These are phyloP conservation scores for Morone saxatilis DNA, from an alignment of 2,113 vertebrate genomes.

Conservation along the genomic window DNA sequence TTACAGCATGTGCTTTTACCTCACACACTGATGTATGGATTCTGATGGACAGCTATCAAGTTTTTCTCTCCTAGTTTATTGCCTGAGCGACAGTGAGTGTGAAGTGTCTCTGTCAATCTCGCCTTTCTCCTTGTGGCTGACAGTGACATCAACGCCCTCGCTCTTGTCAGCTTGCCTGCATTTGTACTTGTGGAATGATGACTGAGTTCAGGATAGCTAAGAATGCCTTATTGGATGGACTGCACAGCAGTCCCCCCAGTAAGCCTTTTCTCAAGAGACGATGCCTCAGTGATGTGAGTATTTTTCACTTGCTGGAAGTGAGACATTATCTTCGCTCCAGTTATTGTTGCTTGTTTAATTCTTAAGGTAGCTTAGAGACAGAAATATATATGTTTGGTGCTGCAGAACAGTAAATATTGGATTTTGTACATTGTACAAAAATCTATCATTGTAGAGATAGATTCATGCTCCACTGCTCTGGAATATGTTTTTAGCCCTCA, in stretches of 20 bases:
- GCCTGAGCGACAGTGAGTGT: constrained; percentile 37
- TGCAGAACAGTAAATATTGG: not conserved
- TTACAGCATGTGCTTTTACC: constrained; percentile 34
- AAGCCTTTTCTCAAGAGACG: constrained; percentile 68
- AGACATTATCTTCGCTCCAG: constrained; percentile 3
- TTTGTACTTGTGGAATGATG: constrained; percentile 60
- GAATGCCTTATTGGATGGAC: constrained; percentile 45
- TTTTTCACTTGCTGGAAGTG: constrained; percentile 30
- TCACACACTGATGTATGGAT: constrained; percentile 26
- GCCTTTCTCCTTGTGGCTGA: constrained; percentile 41
- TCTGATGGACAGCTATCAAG: constrained; percentile 46
- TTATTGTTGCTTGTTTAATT: constrained; percentile 20
- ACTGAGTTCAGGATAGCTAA: constrained; percentile 67
- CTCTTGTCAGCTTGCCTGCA: constrained; percentile 43
- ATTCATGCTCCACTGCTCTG: not conserved
- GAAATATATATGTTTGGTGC: not conserved
- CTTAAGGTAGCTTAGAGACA: not conserved
- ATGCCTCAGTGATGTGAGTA: constrained; percentile 81
- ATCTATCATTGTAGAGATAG: not conserved
- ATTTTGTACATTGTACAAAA: not conserved
- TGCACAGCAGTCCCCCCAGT: constrained; percentile 47
- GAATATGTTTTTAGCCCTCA: not conserved
- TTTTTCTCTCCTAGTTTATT: constrained; percentile 5
- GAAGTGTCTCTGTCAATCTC: constrained; percentile 55
- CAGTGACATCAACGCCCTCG: constrained; percentile 47